phyloP scores from a whole-genome alignment of 2,888 invertebrate genomes.

The Caprella mutica region DNA sequence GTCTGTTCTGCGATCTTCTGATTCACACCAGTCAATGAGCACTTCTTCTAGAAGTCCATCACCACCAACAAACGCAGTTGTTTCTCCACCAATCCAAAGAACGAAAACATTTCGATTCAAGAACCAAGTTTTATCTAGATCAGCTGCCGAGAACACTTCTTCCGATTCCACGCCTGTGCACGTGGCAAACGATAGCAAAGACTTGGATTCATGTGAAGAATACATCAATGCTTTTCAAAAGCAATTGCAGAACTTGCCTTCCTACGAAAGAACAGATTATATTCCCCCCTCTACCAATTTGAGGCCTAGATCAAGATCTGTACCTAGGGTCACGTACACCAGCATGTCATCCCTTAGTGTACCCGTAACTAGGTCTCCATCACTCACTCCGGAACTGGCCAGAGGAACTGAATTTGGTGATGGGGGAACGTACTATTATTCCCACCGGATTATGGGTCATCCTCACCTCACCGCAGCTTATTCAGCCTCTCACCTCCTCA shows the following conservation, averaged over 20 bases:
- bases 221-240: conserved; percentile 49
- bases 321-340: conserved; percentile 42
- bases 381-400: conserved; percentile 15
- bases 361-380: conserved; percentile 22
- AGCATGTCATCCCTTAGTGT: conserved; percentile 16
- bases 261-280: conserved; percentile 40
- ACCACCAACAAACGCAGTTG: conserved; percentile 11
- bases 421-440: conserved; percentile 39
- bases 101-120: conserved; percentile 27
- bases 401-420: conserved; percentile 11
- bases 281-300: conserved; percentile 37
- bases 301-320: conserved; percentile 43
- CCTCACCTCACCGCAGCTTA: conserved; percentile 34
- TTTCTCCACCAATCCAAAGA: conserved; percentile 22
- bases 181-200: background rate
- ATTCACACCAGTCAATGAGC: conserved; percentile 23
- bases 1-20: conserved; percentile 15
- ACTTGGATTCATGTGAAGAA: conserved; percentile 38
- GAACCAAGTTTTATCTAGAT: background rate
- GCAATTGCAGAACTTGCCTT: conserved; percentile 49
- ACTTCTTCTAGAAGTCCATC: conserved; percentile 26
- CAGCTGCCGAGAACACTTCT: conserved; percentile 14
- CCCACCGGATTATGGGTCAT: conserved; percentile 39
- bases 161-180: conserved; percentile 15
- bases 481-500: conserved; percentile 40